Evolutionary conservation across 2,113 vertebrate genomes (phyloP).

Genomic region (Chaenogobius annularis): DNA sequence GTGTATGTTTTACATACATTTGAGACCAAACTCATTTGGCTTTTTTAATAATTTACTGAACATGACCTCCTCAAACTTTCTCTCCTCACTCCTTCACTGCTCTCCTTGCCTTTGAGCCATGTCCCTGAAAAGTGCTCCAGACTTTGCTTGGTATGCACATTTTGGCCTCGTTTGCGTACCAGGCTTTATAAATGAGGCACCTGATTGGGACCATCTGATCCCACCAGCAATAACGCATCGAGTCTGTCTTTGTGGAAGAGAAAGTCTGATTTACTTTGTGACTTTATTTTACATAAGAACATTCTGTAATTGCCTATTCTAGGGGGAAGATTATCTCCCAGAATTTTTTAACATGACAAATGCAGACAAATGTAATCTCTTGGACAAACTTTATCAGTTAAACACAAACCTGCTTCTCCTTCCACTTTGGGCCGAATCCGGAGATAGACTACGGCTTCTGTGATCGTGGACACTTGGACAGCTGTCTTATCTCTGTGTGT

Average conservation of each 20-base stretch:
- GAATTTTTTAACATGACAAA: neutral
- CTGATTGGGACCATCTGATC: too few species aligned
- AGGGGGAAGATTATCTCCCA: neutral
- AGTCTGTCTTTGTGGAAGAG: neutral
- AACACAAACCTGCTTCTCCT: neutral
- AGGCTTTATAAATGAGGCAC: too few species aligned
- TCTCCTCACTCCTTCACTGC: too few species aligned
- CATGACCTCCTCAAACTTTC: too few species aligned
- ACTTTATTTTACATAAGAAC: neutral
- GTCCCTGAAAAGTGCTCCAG: too few species aligned
- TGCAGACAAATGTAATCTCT: neutral
- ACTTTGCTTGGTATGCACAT: too few species aligned
- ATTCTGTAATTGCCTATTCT: neutral
- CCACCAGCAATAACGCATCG: too few species aligned
- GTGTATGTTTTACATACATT: too few species aligned
- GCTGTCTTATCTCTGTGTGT: slow-evolving; percentile 27
- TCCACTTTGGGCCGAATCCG: neutral
- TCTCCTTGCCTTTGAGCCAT: too few species aligned
- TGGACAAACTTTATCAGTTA: neutral
- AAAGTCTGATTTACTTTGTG: neutral
- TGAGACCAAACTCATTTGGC: too few species aligned
- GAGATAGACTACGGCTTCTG: neutral
- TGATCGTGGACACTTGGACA: slow-evolving; percentile 14
- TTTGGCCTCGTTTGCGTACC: too few species aligned
- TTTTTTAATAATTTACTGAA: too few species aligned